Conservation (phyloP, 2,797 vertebrate genomes). For the Cynopterus sphinx region DNA sequence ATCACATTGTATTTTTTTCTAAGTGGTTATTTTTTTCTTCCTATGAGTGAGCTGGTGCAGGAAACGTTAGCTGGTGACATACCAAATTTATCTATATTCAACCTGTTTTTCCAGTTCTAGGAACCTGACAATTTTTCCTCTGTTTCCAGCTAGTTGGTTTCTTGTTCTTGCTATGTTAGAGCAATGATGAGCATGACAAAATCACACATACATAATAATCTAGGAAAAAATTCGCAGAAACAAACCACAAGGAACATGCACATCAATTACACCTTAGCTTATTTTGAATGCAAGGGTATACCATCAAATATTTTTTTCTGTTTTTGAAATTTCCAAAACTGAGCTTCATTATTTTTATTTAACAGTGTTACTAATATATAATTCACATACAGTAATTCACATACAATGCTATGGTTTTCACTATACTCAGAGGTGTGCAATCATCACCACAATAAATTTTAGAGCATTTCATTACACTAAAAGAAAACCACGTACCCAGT, state of each 20-base stretch:
- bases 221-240: not conserved
- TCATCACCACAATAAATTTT: not conserved
- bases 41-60: not conserved
- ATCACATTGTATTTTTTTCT: not conserved
- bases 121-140: not conserved
- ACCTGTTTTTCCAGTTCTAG: constrained; percentile 47
- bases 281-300: not conserved
- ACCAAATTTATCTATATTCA: not conserved
- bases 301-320: not conserved
- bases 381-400: not conserved
- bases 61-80: not conserved
- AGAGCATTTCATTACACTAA: not conserved
- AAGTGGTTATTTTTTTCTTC: not conserved
- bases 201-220: not conserved
- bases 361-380: not conserved
- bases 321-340: not conserved
- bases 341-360: not conserved
- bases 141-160: not conserved
- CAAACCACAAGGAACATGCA: not conserved
- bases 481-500: not conserved
- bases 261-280: not conserved
- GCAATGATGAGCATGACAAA: not conserved
- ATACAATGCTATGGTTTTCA: not conserved
- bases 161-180: not conserved
- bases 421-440: not conserved